phyloP scores from a whole-genome alignment of 2,113 vertebrate species.

The Raja brachyura region DNA sequence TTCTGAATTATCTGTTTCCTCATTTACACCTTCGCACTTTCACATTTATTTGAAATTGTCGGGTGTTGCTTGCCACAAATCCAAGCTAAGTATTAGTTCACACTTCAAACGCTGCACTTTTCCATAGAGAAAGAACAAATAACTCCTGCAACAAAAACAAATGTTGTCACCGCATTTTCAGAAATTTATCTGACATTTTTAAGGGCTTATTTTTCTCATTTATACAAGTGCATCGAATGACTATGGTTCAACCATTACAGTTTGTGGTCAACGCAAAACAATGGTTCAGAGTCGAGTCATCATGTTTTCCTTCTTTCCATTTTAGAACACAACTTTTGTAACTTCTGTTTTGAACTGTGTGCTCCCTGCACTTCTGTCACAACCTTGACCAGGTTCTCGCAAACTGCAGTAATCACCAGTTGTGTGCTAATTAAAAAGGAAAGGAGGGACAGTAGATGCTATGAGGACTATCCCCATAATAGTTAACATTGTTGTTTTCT shows the following conservation, averaged over 20 bases:
- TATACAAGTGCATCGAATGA: background rate
- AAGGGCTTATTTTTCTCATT: slow-evolving; percentile 5
- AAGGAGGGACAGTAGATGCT: background rate
- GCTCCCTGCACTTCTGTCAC: background rate
- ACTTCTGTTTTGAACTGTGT: background rate
- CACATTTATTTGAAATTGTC: slow-evolving; percentile 30
- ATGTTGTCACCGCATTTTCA: background rate
- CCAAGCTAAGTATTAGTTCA: slow-evolving; percentile 29
- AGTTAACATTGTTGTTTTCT: background rate
- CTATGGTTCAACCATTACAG: background rate
- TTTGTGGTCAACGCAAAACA: background rate
- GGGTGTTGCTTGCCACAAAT: slow-evolving; percentile 33
- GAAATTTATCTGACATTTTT: background rate
- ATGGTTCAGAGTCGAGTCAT: background rate
- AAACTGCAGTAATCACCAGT: background rate
- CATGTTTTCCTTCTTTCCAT: background rate
- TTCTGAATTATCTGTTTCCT: slow-evolving; percentile 36
- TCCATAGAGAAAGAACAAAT: background rate
- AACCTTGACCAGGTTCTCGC: background rate
- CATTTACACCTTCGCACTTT: slow-evolving; percentile 31
- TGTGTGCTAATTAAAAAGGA: background rate
- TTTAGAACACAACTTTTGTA: background rate
- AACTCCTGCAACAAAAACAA: background rate
- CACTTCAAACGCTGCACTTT: slow-evolving; percentile 20
- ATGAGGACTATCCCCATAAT: background rate